phyloP scores from a whole-genome alignment of 2,797 vertebrate genomes.

The Natrix natrix region DNA sequence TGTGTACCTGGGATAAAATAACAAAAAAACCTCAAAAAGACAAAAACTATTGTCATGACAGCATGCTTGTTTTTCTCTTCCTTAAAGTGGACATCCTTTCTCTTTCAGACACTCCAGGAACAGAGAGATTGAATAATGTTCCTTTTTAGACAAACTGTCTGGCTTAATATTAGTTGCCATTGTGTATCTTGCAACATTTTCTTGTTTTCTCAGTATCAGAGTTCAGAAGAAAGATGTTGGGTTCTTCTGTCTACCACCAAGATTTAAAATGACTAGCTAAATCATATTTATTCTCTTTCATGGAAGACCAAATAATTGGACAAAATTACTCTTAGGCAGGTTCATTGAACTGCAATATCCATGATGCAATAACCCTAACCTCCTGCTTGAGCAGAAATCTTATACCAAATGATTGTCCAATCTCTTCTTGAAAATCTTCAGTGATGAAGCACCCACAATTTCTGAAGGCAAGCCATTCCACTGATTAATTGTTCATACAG shows the following conservation, averaged over 20 bases:
- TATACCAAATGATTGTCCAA: not conserved
- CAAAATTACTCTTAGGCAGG: constrained; percentile 45
- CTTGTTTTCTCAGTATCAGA: not conserved
- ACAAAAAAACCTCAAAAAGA: not conserved
- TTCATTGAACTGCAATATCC: constrained; percentile 56
- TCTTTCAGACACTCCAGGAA: rapidly evolving
- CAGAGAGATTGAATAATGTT: not conserved
- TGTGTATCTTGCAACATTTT: not conserved
- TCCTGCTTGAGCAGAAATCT: not conserved
- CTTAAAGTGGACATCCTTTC: not conserved
- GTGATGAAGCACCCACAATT: not conserved
- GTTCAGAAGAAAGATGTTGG: not conserved
- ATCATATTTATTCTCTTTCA: constrained; percentile 45
- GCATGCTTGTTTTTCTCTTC: not conserved
- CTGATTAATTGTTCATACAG: not conserved
- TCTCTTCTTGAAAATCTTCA: not conserved
- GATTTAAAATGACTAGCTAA: constrained; percentile 48
- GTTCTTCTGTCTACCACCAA: constrained; percentile 5
- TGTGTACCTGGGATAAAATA: not conserved
- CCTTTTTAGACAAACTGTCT: rapidly evolving
- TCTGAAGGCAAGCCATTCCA: not conserved
- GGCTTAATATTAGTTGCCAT: not conserved
- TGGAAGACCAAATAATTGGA: constrained; percentile 7
- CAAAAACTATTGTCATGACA: not conserved
- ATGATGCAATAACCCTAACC: no score